A percentile compares a stretch with the other conserved stretches of the same genome.
Conservation (phyloP, 1,140 invertebrate genomes). For the Charaxes varanes region DNA sequence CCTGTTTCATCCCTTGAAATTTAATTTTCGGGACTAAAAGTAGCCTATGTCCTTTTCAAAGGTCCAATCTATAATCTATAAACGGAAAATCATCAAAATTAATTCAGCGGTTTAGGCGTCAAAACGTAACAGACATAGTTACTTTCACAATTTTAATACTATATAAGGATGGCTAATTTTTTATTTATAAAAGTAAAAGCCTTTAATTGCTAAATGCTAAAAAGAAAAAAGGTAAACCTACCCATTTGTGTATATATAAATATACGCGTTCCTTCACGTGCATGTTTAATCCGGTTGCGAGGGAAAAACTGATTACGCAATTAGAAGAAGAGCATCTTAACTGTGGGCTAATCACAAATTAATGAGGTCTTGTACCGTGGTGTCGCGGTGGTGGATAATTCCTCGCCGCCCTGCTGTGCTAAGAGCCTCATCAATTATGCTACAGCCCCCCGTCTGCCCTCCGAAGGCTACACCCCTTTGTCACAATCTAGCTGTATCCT, state of each 20-base stretch:
- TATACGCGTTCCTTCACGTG: conserved; percentile 11
- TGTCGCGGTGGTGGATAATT: conserved; percentile 67
- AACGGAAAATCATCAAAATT: too few relatives aligned
- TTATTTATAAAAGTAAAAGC: too few relatives aligned
- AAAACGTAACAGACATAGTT: too few relatives aligned
- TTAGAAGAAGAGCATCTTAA: conserved; percentile 58
- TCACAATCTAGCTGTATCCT: conserved; percentile 34
- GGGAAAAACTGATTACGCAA: conserved; percentile 61
- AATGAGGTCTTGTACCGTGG: conserved; percentile 64
- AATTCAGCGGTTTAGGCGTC: too few relatives aligned
- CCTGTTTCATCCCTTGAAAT: too few relatives aligned
- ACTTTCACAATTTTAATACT: too few relatives aligned
- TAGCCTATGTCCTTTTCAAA: too few relatives aligned
- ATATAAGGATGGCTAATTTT: too few relatives aligned
- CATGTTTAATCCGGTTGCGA: conserved; percentile 31
- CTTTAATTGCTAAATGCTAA: too few relatives aligned
- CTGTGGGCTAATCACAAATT: conserved; percentile 70
- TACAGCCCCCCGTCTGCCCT: conserved; percentile 44
- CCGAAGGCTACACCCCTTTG: conserved; percentile 51
- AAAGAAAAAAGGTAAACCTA: neutral
- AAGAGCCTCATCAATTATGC: conserved; percentile 72
- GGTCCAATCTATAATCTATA: too few relatives aligned
- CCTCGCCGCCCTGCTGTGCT: conserved; percentile 60
- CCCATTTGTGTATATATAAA: neutral
- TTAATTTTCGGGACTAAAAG: too few relatives aligned